Percentiles rank a stretch among this genome's conserved stretches.
These are phyloP conservation scores for Anneissia japonica DNA, from an alignment of 35 echinoderm and acorn worm genomes.

Conservation along the genomic window DNA sequence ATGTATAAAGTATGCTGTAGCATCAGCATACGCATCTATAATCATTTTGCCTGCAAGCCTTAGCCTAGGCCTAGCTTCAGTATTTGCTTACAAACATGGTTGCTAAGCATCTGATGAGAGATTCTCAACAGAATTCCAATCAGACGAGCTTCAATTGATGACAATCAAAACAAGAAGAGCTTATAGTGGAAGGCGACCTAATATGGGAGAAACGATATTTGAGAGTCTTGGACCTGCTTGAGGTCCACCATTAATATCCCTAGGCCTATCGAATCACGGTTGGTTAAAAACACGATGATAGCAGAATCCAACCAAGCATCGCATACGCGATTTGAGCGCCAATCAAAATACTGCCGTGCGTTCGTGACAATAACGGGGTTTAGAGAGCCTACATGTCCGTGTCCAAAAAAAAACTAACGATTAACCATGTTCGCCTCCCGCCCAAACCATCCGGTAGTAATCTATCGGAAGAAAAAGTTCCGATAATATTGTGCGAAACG, in stretches of 20 bases:
- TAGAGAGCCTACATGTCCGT: background rate
- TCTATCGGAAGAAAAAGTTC: background rate
- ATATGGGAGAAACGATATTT: background rate
- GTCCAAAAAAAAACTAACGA: background rate
- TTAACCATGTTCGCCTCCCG: background rate
- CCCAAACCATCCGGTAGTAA: background rate
- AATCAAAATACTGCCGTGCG: background rate
- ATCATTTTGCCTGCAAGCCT: too few relatives aligned
- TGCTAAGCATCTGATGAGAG: background rate
- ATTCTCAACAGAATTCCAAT: background rate
- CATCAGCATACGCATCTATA: too few relatives aligned
- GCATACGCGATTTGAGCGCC: background rate
- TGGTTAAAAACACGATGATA: background rate
- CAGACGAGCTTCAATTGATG: background rate
- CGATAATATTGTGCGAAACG: background rate
- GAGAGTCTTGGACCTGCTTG: background rate
- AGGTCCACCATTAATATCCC: background rate
- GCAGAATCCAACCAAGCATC: background rate
- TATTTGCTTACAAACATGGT: background rate
- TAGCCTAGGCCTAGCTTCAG: background rate
- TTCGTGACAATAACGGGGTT: background rate
- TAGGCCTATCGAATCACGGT: background rate
- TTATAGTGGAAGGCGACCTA: background rate
- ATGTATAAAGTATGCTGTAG: too few relatives aligned
- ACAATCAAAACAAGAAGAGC: background rate